These are phyloP conservation scores for Toxotes chatareus DNA, from an alignment of 2,113 vertebrate genomes.

Conservation along the genomic window DNA sequence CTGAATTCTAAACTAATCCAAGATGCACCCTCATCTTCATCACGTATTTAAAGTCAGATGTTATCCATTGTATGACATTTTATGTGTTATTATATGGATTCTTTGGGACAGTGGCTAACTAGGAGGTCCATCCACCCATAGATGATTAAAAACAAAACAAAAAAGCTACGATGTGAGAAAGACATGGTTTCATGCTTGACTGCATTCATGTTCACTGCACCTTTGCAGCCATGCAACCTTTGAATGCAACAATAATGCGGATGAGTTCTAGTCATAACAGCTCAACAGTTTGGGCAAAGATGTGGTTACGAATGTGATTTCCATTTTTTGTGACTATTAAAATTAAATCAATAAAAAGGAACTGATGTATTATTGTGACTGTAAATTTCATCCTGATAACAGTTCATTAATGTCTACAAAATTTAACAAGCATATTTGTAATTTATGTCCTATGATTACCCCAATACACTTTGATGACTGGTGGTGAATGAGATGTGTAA, in stretches of 20 bases:
- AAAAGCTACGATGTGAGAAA: background rate
- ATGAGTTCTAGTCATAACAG: background rate
- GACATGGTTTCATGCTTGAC: conserved; percentile 1
- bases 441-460: too few relatives aligned
- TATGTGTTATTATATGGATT: background rate
- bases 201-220: background rate
- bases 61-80: background rate
- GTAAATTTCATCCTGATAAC: background rate
- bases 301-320: background rate
- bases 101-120: background rate
- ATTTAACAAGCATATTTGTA: background rate
- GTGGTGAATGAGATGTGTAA: background rate
- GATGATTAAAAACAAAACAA: background rate
- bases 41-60: background rate
- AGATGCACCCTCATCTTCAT: background rate
- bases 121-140: background rate
- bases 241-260: background rate
- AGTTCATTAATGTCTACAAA: background rate
- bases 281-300: background rate
- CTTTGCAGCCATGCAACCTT: background rate
- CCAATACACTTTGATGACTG: background rate
- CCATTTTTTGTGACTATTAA: background rate
- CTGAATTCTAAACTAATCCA: background rate
- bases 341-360: background rate
- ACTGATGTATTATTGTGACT: background rate